Conservation (phyloP, 2,888 invertebrate genomes). For the Amorpha juglandis region DNA sequence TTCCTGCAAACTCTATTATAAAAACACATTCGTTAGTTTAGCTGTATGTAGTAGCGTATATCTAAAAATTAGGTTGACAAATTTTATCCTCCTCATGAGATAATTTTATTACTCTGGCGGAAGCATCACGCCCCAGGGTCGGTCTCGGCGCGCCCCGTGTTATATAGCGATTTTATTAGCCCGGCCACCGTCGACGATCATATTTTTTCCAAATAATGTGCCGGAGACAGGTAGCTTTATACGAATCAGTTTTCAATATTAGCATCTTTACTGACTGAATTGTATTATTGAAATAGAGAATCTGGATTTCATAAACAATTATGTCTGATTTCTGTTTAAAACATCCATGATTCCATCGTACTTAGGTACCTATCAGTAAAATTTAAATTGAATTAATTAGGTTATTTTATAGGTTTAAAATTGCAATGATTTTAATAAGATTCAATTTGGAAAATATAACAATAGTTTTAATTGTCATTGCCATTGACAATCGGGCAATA, state of each 20-base stretch:
- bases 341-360: background rate
- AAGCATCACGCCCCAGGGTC: slow-evolving; percentile 68
- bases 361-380: too few relatives aligned
- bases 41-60: slow-evolving; percentile 35
- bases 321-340: background rate
- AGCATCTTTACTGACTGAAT: slow-evolving; percentile 33
- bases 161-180: slow-evolving; percentile 80
- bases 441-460: background rate
- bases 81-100: slow-evolving; percentile 69
- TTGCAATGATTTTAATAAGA: too few relatives aligned
- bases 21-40: slow-evolving; percentile 12
- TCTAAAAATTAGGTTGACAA: slow-evolving; percentile 67
- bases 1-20: background rate
- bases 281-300: slow-evolving; percentile 19
- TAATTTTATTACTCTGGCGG: slow-evolving; percentile 75
- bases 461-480: background rate
- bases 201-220: slow-evolving; percentile 70
- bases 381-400: too few relatives aligned
- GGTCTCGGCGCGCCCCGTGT: slow-evolving; percentile 56
- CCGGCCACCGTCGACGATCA: slow-evolving; percentile 59
- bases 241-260: slow-evolving; percentile 59
- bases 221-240: slow-evolving; percentile 57
- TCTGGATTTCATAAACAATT: slow-evolving; percentile 4
- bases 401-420: too few relatives aligned
- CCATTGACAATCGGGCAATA: background rate